phyloP scores from a whole-genome alignment of 2,113 vertebrate genomes.

The Antennarius striatus region DNA sequence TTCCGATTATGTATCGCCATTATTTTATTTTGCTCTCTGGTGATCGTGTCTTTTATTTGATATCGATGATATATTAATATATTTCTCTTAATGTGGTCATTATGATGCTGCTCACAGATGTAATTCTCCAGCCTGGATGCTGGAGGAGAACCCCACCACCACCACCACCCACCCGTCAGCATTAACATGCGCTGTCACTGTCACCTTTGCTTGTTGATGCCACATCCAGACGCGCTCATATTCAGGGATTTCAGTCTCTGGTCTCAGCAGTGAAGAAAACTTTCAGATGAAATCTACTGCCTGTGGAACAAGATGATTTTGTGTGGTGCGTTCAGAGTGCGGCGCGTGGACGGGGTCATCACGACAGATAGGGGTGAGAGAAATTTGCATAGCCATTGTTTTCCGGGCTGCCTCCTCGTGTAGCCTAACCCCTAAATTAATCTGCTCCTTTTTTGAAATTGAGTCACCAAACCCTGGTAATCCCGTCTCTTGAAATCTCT shows the following conservation, averaged over 20 bases:
- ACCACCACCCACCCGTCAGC: background rate
- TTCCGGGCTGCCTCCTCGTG: conserved; percentile 30
- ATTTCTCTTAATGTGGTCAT: background rate
- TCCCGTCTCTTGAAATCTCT: conserved; percentile 55
- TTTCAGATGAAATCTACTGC: background rate
- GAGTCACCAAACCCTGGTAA: conserved; percentile 63
- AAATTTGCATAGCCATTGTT: conserved; percentile 48
- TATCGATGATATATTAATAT: too few relatives aligned
- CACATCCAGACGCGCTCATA: background rate
- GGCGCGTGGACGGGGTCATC: conserved; percentile 22
- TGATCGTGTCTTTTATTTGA: background rate
- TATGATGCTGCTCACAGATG: conserved; percentile 9
- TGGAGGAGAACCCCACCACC: background rate
- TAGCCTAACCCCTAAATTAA: conserved; percentile 38
- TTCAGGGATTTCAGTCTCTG: conserved; percentile 2
- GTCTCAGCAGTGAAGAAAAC: conserved; percentile 5
- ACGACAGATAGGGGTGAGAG: conserved; percentile 30
- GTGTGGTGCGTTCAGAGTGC: conserved; percentile 4
- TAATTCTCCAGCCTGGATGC: conserved; percentile 1
- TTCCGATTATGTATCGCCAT: background rate
- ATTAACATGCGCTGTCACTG: conserved; percentile 26
- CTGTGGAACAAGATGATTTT: background rate
- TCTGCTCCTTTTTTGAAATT: conserved; percentile 52
- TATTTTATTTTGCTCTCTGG: background rate
- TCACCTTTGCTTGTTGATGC: conserved; percentile 15